A percentile compares a stretch with the other conserved stretches of the same genome.
Conservation (phyloP, 2,888 invertebrate species). For the Neoitamus cyanurus region DNA sequence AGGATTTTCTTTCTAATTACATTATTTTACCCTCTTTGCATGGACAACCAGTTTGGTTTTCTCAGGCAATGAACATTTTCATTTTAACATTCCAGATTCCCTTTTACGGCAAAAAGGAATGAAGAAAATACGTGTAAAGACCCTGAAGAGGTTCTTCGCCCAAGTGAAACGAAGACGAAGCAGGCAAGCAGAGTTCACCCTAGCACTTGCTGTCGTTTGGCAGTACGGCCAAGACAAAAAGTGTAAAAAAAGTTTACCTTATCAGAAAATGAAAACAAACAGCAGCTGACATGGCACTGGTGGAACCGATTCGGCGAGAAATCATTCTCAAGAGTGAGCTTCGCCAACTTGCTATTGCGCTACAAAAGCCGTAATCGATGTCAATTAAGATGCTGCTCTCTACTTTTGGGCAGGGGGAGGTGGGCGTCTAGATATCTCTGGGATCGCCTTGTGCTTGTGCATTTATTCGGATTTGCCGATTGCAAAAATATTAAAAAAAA, state of each 20-base stretch:
- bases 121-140: not conserved
- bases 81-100: not conserved
- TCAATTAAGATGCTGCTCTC: not conserved
- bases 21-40: not conserved
- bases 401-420: not conserved
- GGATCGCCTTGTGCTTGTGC: not conserved
- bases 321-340: not conserved
- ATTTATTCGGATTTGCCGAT: not conserved
- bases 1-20: not conserved
- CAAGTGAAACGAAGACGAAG: not conserved
- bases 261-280: constrained; percentile 1
- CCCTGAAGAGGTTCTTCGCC: not conserved
- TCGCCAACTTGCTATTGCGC: not conserved
- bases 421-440: not conserved
- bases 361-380: not conserved
- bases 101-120: not conserved
- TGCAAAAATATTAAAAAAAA: not conserved
- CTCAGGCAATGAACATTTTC: not conserved
- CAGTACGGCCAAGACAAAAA: not conserved
- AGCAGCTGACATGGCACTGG: constrained; percentile 1
- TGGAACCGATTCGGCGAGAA: not conserved
- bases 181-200: not conserved
- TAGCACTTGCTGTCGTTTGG: not conserved
- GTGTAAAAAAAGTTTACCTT: not conserved
- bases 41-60: not conserved